Evolutionary conservation across 2,113 vertebrate genomes (phyloP).

Genomic region (Halcyon malimbica): DNA sequence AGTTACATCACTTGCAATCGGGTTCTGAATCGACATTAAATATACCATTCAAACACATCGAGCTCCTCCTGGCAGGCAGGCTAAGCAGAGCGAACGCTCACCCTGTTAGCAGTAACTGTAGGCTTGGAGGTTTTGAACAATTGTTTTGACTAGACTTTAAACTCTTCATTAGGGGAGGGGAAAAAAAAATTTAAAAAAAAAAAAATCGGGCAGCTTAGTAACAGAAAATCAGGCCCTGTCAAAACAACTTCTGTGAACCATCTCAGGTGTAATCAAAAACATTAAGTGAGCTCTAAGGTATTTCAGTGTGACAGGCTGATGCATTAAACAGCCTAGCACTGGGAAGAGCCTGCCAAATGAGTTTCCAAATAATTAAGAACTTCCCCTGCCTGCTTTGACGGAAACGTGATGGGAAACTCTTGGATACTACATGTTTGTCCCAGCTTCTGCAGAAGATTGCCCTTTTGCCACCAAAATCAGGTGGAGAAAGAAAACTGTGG

Average conservation of each 20-base stretch:
- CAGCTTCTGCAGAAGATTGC: not conserved
- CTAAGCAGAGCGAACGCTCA: accelerated
- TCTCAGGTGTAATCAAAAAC: conserved; percentile 12
- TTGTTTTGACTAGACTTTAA: conserved; percentile 14
- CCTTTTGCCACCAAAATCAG: not conserved
- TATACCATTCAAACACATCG: not conserved
- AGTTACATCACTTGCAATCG: not conserved
- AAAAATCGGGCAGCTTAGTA: not conserved
- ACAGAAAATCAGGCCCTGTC: conserved; percentile 22
- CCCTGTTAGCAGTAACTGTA: not conserved
- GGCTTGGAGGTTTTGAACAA: not conserved
- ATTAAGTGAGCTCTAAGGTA: not conserved
- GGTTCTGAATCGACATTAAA: not conserved
- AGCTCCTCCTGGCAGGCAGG: not conserved
- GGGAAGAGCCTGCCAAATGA: conserved; percentile 18
- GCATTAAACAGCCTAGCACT: not conserved
- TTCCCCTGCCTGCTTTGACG: not conserved
- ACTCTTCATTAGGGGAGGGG: not conserved
- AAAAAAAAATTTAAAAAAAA: not conserved
- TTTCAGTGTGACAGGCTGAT: not conserved
- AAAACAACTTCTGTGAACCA: conserved; percentile 19
- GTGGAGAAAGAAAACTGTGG: not conserved
- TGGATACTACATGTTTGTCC: not conserved
- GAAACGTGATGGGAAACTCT: not conserved
- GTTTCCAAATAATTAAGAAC: conserved; percentile 20